Percentiles rank a stretch among this genome's conserved stretches.
phyloP scores from a whole-genome alignment of 2,797 vertebrate genomes.

The Thamnophis elegans region DNA sequence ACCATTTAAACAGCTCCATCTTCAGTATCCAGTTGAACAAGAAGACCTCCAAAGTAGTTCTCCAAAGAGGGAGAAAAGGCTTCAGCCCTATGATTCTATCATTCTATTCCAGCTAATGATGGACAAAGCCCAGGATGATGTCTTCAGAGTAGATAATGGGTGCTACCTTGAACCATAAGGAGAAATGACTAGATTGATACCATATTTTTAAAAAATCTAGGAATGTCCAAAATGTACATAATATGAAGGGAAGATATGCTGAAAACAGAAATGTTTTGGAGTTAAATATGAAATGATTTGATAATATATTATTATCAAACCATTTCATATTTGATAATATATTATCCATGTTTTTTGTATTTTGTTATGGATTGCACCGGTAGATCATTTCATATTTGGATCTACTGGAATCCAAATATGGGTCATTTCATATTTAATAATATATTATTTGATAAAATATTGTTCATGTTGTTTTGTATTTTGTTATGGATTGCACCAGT shows the following conservation, averaged over 20 bases:
- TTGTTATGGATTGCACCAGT: too few relatives aligned
- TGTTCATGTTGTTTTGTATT: too few relatives aligned
- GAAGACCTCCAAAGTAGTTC: neutral
- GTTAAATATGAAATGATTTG: constrained; percentile 19
- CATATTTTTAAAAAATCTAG: neutral
- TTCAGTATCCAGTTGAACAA: neutral
- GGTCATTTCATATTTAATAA: too few relatives aligned
- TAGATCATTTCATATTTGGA: too few relatives aligned
- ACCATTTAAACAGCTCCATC: neutral
- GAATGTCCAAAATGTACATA: neutral
- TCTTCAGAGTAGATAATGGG: neutral
- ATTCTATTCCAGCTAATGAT: neutral
- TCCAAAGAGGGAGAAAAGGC: too few relatives aligned
- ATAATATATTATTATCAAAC: neutral
- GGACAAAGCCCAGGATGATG: neutral
- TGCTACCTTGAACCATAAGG: neutral
- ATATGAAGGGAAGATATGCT: neutral
- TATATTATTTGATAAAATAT: too few relatives aligned
- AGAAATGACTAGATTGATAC: neutral
- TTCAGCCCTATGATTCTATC: neutral
- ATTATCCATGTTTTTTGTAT: too few relatives aligned
- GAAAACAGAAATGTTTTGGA: neutral
- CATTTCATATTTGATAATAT: too few relatives aligned
- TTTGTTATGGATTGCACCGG: too few relatives aligned
- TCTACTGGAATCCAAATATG: too few relatives aligned